Percentiles rank a stretch among this genome's conserved stretches.
Evolutionary conservation across 2,797 vertebrate species (phyloP).

Genomic region (Periophthalmus magnuspinnatus): DNA sequence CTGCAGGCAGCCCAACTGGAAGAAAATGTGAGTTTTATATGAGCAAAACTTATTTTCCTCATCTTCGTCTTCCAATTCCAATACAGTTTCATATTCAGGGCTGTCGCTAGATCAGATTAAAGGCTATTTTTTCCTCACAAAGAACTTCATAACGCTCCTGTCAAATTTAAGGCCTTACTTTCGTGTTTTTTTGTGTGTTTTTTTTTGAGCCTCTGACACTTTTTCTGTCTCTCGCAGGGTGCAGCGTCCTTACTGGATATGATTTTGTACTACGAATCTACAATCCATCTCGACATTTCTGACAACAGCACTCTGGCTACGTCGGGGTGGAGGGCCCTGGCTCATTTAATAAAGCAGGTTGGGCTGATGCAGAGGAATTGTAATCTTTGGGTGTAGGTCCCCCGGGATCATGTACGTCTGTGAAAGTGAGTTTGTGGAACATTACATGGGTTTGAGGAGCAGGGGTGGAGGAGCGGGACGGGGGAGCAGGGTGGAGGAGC

Average conservation of each 20-base stretch:
- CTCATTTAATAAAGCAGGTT: slow-evolving; percentile 80
- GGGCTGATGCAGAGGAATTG: slow-evolving; percentile 50
- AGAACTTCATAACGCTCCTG: slow-evolving; percentile 72
- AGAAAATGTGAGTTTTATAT: slow-evolving; percentile 82
- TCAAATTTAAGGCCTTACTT: slow-evolving; percentile 62
- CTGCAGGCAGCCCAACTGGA: slow-evolving; percentile 79
- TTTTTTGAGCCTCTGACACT: slow-evolving; percentile 21
- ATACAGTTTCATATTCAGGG: slow-evolving; percentile 70
- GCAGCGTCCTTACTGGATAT: slow-evolving; percentile 80
- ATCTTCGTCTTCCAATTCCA: slow-evolving; percentile 61
- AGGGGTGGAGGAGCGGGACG: slow-evolving; percentile 31
- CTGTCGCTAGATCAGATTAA: slow-evolving; percentile 68
- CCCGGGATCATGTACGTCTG: slow-evolving; percentile 51
- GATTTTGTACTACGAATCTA: slow-evolving; percentile 81
- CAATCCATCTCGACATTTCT: slow-evolving; percentile 78
- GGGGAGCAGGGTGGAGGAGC: too few relatives aligned
- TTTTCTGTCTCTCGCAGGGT: slow-evolving; percentile 67
- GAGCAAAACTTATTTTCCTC: slow-evolving; percentile 68
- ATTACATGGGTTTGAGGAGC: slow-evolving; percentile 46
- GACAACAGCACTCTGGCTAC: slow-evolving; percentile 72
- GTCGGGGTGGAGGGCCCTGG: slow-evolving; percentile 77
- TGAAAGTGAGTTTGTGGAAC: slow-evolving; percentile 55
- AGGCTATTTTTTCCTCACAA: slow-evolving; percentile 49
- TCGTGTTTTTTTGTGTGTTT: too few relatives aligned
- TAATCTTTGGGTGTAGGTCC: slow-evolving; percentile 57